Evolutionary conservation across 2,888 invertebrate species (phyloP), one percentile per base, ranked within the genome.

Genomic region (Anarsia innoxiella): DNA sequence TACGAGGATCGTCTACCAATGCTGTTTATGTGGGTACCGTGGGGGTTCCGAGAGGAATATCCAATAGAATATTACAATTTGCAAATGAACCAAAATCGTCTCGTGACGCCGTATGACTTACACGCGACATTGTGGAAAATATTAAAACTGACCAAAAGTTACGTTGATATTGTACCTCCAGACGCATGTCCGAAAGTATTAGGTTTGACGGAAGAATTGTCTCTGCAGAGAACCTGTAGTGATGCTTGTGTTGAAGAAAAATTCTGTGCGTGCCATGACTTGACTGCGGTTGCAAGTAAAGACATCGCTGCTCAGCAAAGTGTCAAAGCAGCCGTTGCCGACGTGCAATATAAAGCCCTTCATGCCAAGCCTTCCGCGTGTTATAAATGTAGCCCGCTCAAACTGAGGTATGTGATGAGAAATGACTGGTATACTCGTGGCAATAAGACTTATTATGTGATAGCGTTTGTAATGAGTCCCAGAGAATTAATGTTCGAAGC

Each of bases 171-270:
- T 9, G 59, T 58, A 10, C 55, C 62, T 2, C 83, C 88, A 16
- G 64, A 66, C 25, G 88, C 86, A 9, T 93, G 93, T 55, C 80
- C 88, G 0, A 76, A 70, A 6, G 93, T 93, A 50, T 77, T 73
- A 29, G 89, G 89, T 37, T 57, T 93, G 26, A 88, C 93, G 36
- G 59, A 73, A 26, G 79, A 87, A 30, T 85, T 89, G 0, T 77
- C 88, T 0, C 61, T 68, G 1, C 73, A 86, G 15, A 78, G 93
- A 23, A 88, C 88, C 0, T 94, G 93, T 19, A 6, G 4, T 3
- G 19, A 19, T 19, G 19, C 6, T 19, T 6, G 6, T 5, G 19
- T 19, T 5, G 6, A 6, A 3, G 4, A 19, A 19, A 19, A 19
- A 19, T 19, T 3, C 4, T 19, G 19, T 6, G 6, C 19, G 3